Evolutionary conservation across 2,888 invertebrate genomes (phyloP), one percentile per base, ranked within the genome.

Genomic region (Schrankia costaestrigalis): DNA sequence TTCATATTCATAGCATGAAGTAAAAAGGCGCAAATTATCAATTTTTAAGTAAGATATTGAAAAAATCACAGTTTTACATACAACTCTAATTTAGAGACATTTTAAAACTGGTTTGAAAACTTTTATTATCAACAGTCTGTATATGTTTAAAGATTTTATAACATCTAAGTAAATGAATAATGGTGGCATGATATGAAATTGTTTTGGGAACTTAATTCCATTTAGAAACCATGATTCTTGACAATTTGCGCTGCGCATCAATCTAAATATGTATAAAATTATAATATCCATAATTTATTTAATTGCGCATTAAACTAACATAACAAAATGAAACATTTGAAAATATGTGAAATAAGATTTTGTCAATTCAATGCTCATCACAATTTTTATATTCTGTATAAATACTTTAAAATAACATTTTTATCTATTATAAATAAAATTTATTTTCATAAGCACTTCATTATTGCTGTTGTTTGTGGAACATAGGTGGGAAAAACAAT

Each of bases 131-230:
- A 78, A 72, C 63, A 74, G 67, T 75, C 73, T 66, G 56, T 65
- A 32, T 59, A 74, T 58, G 56, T 66, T 63, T 71, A 66, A 72
- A 47, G 68, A 64, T 63, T 71, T 74, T 70, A 77, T 66, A 73
- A 68, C 63, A 71, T 62, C 69, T 76, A 72, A n/a, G n/a, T n/a
- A n/a, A 77, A 78, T 71, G 56, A 78, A 70, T 68, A 56, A 68
- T 71, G 63, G 59, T 55, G 50, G 57, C 54, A 45, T 46, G 49
- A 63, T 49, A 47, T 43, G 39, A 53, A 53, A 61, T 64, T 77
- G 78, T 82, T 78, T 73, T 66, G 85, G 84, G 84, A 79, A 84
- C 84, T 83, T 83, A 83, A 86, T 85, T 86, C 85, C 85, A 86
- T 81, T 82, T 83, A 83, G 83, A 73, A 69, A 70, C 63, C 58